These are phyloP conservation scores for Forbesichthys agassizii DNA, from an alignment of 2,113 vertebrate species.

Conservation along the genomic window DNA sequence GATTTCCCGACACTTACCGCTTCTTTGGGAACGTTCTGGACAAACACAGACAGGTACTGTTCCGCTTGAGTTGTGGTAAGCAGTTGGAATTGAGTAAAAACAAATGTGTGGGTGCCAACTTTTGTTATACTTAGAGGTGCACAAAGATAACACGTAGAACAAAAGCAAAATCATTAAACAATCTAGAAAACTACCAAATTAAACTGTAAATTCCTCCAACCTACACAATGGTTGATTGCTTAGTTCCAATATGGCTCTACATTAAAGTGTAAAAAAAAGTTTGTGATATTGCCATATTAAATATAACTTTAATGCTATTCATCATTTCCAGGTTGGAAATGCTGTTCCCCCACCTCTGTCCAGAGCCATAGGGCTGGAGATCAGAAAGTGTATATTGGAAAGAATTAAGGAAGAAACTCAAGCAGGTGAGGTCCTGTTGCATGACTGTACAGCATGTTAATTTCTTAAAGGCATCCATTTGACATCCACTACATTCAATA, in stretches of 20 bases:
- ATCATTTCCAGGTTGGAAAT: constrained; percentile 83
- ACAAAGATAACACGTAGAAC: too few relatives aligned
- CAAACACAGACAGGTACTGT: constrained; percentile 90
- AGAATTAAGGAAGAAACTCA: constrained; percentile 78
- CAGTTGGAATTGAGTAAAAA: background rate
- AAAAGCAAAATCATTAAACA: too few relatives aligned
- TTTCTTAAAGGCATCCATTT: background rate
- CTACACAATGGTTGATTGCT: too few relatives aligned
- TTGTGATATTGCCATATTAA: too few relatives aligned
- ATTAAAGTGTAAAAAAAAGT: background rate
- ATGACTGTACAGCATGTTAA: background rate
- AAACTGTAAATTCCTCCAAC: too few relatives aligned
- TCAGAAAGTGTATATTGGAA: constrained; percentile 81
- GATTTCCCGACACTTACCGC: constrained; percentile 92
- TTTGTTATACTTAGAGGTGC: too few relatives aligned
- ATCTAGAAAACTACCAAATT: too few relatives aligned
- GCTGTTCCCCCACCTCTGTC: constrained; percentile 92
- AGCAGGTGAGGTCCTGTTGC: constrained; percentile 66
- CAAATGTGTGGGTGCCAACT: too few relatives aligned
- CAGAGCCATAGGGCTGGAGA: constrained; percentile 90
- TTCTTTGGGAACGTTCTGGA: constrained; percentile 94
- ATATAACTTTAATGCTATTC: too few relatives aligned
- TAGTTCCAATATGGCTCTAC: background rate
- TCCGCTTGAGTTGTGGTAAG: background rate
- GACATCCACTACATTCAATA: background rate